Base-by-base conservation (phyloP, 2,888 invertebrate species). In the Phorcus lineatus region DNA sequence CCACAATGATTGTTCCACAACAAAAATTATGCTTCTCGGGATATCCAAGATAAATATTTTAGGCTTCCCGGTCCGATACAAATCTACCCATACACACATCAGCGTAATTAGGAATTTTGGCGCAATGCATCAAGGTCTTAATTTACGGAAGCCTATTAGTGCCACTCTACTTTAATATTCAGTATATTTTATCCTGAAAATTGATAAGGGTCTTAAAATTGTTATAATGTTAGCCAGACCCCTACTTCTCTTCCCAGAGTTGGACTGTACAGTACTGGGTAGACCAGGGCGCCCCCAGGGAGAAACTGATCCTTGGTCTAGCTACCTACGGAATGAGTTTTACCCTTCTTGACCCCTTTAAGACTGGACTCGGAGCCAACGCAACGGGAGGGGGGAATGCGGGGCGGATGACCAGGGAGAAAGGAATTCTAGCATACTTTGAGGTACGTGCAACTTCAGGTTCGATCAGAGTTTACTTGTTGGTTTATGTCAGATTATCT, bases 251-350 rank as follows among this genome's bases (percentile, higher is more conserved):
- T 13, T 13, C 36, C 47, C 81, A 91, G 91, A 88, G 85, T 17
- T 91, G 91, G 91, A 88, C 90, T 0, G 82, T 88, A 0, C 84
- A 88, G 24, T 88, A 87, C 76, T 90, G 90, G 89, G 79, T 82
- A 16, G 80, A 83, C 11, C 97, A 90, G 97, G 98, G 78, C 96
- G 98, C 6, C 97, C 98, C 17, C 97, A 97, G 84, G 91, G 97
- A 97, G 89, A 98, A 98, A 92, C 94, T 98, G 80, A 95, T 98
- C 81, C 97, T 98, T 78, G 98, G 98, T 74, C 97, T 98, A 97
- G 97, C 98, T 16, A 74, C 88, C 13, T 98, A 98, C 93, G 98
- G 98, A 77, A 95, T 98, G 82, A 96, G 97, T 11, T 98, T 98
- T 93, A 97, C 97, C 0, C 94, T 98, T 86, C 94, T 96, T 54